Evolutionary conservation across 2,888 invertebrate genomes (phyloP), one percentile per base, ranked within the genome.

Genomic region (Catonia carolina): DNA sequence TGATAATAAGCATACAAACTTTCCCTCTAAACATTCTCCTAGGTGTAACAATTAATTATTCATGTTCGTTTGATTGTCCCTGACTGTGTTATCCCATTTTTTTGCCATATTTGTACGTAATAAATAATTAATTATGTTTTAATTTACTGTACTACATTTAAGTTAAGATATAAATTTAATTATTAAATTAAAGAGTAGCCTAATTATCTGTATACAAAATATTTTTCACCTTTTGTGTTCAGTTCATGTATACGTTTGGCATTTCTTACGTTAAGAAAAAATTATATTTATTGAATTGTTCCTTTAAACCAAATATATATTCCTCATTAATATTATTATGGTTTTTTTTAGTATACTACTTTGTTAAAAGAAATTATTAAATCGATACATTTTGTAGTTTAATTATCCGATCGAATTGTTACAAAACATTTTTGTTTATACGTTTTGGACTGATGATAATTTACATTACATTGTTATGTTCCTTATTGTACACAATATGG

Each of bases 41-140:
- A 64, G 63, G 60, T 64, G 63, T 64, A 64, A 59, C 63, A 62
- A 56, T 63, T n/a, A n/a, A n/a, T n/a, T n/a, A n/a, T n/a, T 63
- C 59, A 60, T 62, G 61, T 61, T 62, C 61, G 62, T 62, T 62
- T 60, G 60, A 54, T 47, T 27, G 27, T 27, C 62, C 61, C 62
- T 58, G 60, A 58, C 49, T 39, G 48, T 49, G 47, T 53, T 53
- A 41, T 53, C 23, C 53, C 48, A 53, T 59, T 56, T 47, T 52
- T 56, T 59, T 59, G 53, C 56, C 55, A 53, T 56, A 56, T 52
- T 53, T 59, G 59, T 59, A 59, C 51, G 22, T 22, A 45, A 14
- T n/a, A n/a, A n/a, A n/a, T n/a, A n/a, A n/a, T n/a, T n/a, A n/a
- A n/a, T n/a, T n/a, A n/a, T n/a, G n/a, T n/a, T n/a, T n/a, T n/a